These are phyloP conservation scores for Notothenia coriiceps DNA, from an alignment of 2,113 vertebrate species.

Conservation along the genomic window DNA sequence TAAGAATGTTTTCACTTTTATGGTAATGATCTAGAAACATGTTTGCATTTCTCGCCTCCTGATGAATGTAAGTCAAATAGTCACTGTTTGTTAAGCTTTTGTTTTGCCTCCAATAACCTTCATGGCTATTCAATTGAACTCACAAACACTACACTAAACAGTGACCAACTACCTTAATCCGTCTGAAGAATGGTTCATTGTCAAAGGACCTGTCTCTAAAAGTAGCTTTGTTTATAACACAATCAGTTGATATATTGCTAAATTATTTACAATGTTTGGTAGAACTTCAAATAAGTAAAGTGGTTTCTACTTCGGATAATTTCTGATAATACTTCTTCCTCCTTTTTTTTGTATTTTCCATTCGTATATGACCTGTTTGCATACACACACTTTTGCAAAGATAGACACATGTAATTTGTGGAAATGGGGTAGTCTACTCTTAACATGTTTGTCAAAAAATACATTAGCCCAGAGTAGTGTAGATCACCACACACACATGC, in stretches of 20 bases:
- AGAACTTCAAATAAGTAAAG: background rate
- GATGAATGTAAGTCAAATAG: background rate
- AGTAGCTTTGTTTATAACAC: no score
- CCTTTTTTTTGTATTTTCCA: background rate
- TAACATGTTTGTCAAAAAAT: background rate
- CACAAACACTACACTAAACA: no score
- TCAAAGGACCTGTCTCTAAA: no score
- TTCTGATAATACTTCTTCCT: background rate
- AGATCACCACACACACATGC: conserved; percentile 11
- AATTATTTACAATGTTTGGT: background rate
- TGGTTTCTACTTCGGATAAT: background rate
- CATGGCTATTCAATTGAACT: background rate
- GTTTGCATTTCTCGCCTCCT: background rate
- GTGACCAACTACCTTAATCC: no score
- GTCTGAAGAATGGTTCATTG: no score
- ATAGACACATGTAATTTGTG: background rate
- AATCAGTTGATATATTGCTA: background rate
- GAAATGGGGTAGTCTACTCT: background rate
- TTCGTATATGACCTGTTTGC: background rate
- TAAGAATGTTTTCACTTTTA: no score
- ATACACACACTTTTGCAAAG: background rate
- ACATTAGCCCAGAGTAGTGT: conserved; percentile 14
- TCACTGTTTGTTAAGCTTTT: background rate
- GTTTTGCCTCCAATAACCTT: background rate
- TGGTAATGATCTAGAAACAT: background rate